A percentile compares a stretch with the other conserved stretches of the same genome.
Conservation (phyloP, 2,113 vertebrate species). For the Falcunculus frontatus region DNA sequence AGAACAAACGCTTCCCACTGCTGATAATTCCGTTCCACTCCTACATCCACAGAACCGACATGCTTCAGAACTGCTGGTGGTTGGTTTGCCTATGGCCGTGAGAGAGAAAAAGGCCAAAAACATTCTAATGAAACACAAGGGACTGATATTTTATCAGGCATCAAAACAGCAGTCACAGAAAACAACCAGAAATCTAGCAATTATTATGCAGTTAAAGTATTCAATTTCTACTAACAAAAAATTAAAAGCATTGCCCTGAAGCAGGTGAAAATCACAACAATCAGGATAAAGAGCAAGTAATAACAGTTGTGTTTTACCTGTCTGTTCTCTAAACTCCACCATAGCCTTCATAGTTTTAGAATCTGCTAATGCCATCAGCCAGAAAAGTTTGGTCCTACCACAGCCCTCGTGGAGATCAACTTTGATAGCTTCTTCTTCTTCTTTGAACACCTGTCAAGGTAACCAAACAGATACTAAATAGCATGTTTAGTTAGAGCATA, state of each 20-base stretch:
- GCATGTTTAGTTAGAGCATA: background rate
- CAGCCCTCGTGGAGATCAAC: slow-evolving; percentile 98
- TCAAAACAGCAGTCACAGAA: background rate
- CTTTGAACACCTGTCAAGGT: slow-evolving; percentile 91
- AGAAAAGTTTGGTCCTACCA: slow-evolving; percentile 97
- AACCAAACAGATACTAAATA: background rate
- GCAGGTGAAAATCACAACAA: background rate
- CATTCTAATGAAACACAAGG: background rate
- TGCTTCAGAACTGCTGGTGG: slow-evolving; percentile 93
- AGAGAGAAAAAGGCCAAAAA: background rate
- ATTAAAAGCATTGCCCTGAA: background rate
- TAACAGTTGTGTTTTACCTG: slow-evolving; percentile 76
- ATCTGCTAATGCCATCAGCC: slow-evolving; percentile 98
- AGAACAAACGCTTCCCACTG: slow-evolving; percentile 95
- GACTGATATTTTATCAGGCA: background rate
- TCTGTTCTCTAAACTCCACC: slow-evolving; percentile 99
- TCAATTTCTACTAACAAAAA: background rate
- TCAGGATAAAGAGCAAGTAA: background rate
- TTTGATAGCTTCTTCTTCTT: slow-evolving; percentile 98
- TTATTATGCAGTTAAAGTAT: background rate
- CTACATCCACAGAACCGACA: slow-evolving; percentile 97
- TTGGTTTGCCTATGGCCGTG: slow-evolving; percentile 83
- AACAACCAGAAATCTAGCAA: background rate
- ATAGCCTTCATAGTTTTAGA: slow-evolving; percentile 99
- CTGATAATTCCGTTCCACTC: slow-evolving; percentile 92